Conservation (phyloP, 1,140 invertebrate species). For the Eurosta solidaginis region DNA sequence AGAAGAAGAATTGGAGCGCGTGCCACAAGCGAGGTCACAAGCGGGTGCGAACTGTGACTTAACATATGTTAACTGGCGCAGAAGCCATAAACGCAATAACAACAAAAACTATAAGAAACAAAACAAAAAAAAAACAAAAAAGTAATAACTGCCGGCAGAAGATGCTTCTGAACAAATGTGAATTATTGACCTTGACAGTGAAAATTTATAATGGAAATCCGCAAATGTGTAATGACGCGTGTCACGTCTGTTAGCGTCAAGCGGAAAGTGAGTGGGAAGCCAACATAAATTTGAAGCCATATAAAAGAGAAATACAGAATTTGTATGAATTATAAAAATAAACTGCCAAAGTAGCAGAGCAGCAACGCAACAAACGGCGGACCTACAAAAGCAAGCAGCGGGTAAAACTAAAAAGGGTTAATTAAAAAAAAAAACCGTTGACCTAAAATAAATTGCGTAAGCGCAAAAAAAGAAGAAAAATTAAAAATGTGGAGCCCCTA, state of each 20-base stretch:
- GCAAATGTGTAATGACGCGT: neutral
- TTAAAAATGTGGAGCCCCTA: neutral
- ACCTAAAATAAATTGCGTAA: neutral
- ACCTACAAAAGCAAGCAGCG: neutral
- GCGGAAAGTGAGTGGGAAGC: neutral
- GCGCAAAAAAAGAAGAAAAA: neutral
- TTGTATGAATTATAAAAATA: neutral
- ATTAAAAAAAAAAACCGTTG: neutral
- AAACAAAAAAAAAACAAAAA: neutral
- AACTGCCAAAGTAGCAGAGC: conserved; percentile 1
- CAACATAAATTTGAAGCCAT: conserved; percentile 4
- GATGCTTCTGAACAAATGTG: neutral
- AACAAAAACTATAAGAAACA: too few relatives aligned
- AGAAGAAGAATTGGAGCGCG: neutral
- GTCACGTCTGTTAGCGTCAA: neutral
- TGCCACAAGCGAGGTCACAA: neutral
- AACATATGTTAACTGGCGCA: neutral
- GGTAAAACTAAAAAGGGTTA: neutral
- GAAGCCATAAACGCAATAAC: neutral
- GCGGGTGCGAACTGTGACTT: neutral
- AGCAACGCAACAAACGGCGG: neutral
- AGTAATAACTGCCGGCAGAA: neutral
- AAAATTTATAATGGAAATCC: conserved; percentile 9
- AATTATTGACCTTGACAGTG: neutral
- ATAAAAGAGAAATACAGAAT: conserved; percentile 18